Evolutionary conservation across 2,888 invertebrate species (phyloP).

Genomic region (Protonemura montana): DNA sequence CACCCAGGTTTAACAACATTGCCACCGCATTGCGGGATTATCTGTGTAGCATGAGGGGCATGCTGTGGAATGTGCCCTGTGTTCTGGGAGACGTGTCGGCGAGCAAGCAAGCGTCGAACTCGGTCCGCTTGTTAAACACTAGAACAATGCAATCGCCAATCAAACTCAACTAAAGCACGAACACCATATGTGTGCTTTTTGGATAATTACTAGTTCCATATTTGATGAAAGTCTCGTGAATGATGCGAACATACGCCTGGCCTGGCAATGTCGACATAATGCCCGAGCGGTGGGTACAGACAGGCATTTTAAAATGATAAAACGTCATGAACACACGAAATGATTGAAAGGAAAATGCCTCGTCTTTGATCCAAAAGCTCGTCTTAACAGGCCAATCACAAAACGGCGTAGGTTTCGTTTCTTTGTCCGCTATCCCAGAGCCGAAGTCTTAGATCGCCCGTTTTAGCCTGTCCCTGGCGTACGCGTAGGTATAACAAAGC

Average conservation of each 20-base stretch:
- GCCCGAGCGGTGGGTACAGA: not conserved
- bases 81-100: not conserved
- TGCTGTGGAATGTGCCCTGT: not conserved
- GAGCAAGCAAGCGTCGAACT: not conserved
- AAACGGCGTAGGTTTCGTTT: not conserved
- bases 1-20: constrained; percentile 2
- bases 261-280: not conserved
- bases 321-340: not conserved
- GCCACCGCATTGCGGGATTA: constrained; percentile 37
- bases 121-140: not conserved
- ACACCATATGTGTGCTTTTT: not conserved
- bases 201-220: not conserved
- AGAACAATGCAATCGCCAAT: constrained; percentile 17
- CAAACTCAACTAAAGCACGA: constrained; percentile 17
- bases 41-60: not conserved
- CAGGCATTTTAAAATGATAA: not conserved
- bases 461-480: not conserved
- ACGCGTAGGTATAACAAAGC: not conserved
- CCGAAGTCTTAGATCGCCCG: not conserved
- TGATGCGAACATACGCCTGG: not conserved
- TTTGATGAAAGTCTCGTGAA: not conserved
- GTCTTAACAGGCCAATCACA: constrained; percentile 4
- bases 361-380: not conserved
- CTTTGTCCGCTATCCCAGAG: not conserved
- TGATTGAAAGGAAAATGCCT: not conserved